A percentile compares a stretch with the other conserved stretches of the same genome.
These are phyloP conservation scores for Xiphophorus maculatus DNA, from an alignment of 2,113 vertebrate genomes.

Conservation along the genomic window DNA sequence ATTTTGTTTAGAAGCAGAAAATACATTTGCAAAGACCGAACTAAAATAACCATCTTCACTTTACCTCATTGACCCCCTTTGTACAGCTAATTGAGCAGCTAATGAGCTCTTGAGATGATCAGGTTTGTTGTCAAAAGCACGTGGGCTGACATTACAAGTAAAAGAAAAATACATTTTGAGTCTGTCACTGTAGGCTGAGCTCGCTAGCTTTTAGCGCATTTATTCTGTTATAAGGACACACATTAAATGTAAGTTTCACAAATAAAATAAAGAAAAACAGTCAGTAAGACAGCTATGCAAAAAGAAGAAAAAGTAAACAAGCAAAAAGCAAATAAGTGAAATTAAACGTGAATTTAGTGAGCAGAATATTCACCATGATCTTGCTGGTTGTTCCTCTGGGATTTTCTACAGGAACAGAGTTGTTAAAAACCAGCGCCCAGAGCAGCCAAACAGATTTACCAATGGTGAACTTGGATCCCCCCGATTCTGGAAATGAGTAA, in stretches of 20 bases:
- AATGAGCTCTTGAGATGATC: conserved; percentile 53
- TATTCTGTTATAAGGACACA: not conserved
- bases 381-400: conserved; percentile 94
- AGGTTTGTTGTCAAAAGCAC: conserved; percentile 37
- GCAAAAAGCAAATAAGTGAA: not conserved
- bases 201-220: not conserved
- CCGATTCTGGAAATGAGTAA: conserved; percentile 69
- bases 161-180: not conserved
- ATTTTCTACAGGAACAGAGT: conserved; percentile 95
- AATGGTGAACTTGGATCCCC: conserved; percentile 91
- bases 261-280: not conserved
- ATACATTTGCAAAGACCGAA: not conserved
- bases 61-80: conserved; percentile 23
- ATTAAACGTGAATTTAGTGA: not conserved
- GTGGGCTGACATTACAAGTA: not conserved
- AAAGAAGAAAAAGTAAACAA: not conserved
- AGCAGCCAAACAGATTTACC: conserved; percentile 91
- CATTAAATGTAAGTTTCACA: conserved; percentile 1
- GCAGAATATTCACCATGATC: conserved; percentile 84
- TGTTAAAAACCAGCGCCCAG: conserved; percentile 94
- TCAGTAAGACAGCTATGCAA: not conserved
- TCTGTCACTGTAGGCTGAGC: conserved; percentile 1
- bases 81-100: conserved; percentile 24
- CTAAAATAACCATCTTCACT: no score
- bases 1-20: not conserved